These are phyloP conservation scores for Triplophysa tibetana DNA, from an alignment of 2,113 vertebrate species.

Conservation along the genomic window DNA sequence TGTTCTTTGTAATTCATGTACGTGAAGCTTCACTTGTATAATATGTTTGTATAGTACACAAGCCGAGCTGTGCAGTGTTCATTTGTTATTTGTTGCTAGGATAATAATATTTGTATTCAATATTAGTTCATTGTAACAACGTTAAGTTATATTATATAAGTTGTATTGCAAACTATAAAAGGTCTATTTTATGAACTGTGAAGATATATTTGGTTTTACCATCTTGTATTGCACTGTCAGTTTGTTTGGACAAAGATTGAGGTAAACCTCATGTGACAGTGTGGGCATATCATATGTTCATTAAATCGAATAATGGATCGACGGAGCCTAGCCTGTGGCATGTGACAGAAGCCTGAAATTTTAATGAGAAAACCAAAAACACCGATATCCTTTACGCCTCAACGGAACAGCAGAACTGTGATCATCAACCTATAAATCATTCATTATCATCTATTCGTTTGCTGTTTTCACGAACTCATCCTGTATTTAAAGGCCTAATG, in stretches of 20 bases:
- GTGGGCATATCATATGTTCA: background rate
- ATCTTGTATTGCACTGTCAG: background rate
- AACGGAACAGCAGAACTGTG: background rate
- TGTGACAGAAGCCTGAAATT: conserved; percentile 24
- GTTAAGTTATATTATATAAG: background rate
- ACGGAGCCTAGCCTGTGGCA: background rate
- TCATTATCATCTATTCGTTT: background rate
- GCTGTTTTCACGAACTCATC: background rate
- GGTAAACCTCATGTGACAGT: background rate
- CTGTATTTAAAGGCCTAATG: background rate
- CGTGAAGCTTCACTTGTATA: background rate
- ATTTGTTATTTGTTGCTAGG: background rate
- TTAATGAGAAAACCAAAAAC: conserved; percentile 31
- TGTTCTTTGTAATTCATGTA: background rate
- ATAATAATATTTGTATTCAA: background rate
- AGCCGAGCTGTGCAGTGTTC: background rate
- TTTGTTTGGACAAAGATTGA: background rate
- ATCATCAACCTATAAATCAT: conserved; percentile 26
- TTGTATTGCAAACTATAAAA: conserved; percentile 7
- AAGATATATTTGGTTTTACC: background rate
- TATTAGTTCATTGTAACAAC: background rate
- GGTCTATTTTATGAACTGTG: background rate
- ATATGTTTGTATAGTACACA: background rate
- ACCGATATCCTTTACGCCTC: conserved; percentile 29
- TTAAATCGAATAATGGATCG: conserved; percentile 26